Base-by-base conservation (phyloP, 2,888 invertebrate species). In the Ptychoptera albimana region DNA sequence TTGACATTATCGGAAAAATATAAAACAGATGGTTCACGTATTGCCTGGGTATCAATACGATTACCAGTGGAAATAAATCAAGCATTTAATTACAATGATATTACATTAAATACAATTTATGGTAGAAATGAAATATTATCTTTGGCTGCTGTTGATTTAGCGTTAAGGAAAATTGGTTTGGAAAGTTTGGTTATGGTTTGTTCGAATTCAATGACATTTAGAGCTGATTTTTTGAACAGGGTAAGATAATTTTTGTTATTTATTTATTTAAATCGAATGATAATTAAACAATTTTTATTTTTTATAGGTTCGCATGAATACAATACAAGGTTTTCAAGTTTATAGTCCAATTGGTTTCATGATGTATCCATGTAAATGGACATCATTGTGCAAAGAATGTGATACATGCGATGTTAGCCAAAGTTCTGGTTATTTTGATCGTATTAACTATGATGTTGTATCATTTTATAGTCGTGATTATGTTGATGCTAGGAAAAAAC, bases 281-380 rank as follows among this genome's bases (percentile, higher is more conserved):
- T 11, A 36, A 36, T 36, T 36, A 9, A 37, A 12, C 10, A 6
- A 37, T 12, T 36, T 15, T 35, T 42, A 39, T 13, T 50, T 39
- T 50, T 60, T 61, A 39, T 60, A 83, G 83, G 84, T 92, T 10
- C 78, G 94, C 47, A 92, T 97, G 87, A 96, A 94, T 66, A 92
- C 92, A 2, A 88, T 97, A 50, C 68, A 71, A 51, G 82, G 82
- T 51, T 82, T 78, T 65, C 94, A 94, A 71, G 78, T 93, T 55
- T 97, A 82, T 69, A 80, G 82, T 56, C 88, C 94, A n/a, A 78
- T 91, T 51, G 86, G 87, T 14, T 97, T 93, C 66, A 75, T 82
- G 55, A 85, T 89, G 58, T 92, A 82, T 68, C 76, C 91, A 56
- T 66, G 65, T 47, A 57, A 54, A 40, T 58, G 60, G 51, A 88